These are phyloP conservation scores for Drosophila meridiana DNA, from an alignment of 2,888 invertebrate species.

Conservation along the genomic window DNA sequence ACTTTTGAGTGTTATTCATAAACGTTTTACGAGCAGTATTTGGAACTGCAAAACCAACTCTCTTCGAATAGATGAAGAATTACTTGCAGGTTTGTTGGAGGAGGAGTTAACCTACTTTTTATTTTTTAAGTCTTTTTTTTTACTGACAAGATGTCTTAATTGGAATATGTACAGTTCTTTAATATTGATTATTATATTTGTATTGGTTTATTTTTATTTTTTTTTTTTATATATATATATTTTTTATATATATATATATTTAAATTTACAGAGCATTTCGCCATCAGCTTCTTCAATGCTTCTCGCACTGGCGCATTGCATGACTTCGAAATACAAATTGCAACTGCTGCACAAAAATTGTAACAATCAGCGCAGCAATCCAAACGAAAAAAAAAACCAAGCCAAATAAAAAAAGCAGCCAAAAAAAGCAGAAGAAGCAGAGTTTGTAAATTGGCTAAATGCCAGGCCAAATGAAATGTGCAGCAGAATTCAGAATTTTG, in stretches of 20 bases:
- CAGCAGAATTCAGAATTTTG: constrained; percentile 70
- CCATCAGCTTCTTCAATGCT: neutral
- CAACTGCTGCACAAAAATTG: constrained; percentile 74
- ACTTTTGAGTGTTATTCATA: too few relatives aligned
- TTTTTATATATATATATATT: neutral
- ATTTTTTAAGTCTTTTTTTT: too few relatives aligned
- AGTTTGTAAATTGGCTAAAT: constrained; percentile 59
- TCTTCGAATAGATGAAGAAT: too few relatives aligned
- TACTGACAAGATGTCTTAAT: too few relatives aligned
- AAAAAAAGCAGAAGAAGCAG: constrained; percentile 21
- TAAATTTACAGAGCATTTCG: constrained; percentile 24
- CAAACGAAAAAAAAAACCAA: constrained; percentile 7
- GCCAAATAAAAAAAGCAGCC: neutral
- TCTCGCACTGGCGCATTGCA: constrained; percentile 18
- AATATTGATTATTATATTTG: too few relatives aligned
- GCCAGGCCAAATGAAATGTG: constrained; percentile 62
- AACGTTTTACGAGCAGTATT: too few relatives aligned
- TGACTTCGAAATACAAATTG: constrained; percentile 43
- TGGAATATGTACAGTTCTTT: too few relatives aligned
- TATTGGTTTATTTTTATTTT: too few relatives aligned
- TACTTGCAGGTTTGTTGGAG: too few relatives aligned
- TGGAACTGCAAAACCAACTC: too few relatives aligned
- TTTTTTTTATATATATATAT: too few relatives aligned
- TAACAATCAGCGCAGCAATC: constrained; percentile 71
- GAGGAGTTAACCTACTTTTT: too few relatives aligned